Conservation (phyloP, 1,140 invertebrate species). For the Drosophila oshimai region DNA sequence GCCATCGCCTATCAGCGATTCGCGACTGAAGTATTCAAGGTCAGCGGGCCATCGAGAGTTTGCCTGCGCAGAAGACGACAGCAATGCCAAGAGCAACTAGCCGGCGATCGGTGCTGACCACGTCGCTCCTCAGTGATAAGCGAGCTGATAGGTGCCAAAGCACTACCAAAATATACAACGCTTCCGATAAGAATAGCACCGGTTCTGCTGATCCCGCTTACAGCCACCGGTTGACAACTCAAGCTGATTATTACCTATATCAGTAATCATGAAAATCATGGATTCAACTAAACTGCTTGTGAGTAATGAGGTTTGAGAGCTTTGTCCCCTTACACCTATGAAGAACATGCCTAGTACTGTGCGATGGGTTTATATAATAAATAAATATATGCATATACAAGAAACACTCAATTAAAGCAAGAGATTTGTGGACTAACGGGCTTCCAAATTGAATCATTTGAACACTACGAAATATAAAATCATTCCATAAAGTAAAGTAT, state of each 20-base stretch:
- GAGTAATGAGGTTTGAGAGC: no score
- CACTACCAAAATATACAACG: slow-evolving; percentile 3
- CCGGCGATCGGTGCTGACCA: slow-evolving; percentile 16
- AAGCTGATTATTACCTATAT: not conserved
- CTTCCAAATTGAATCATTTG: no score
- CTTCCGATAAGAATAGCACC: slow-evolving; percentile 26
- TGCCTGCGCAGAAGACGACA: slow-evolving; percentile 9
- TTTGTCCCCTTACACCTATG: no score
- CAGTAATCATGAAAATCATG: not conserved
- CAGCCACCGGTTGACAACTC: not conserved
- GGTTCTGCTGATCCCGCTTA: not conserved
- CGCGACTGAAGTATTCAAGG: slow-evolving; percentile 51
- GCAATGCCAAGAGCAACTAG: not conserved
- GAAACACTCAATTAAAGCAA: no score
- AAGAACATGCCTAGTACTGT: no score
- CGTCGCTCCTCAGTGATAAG: slow-evolving; percentile 45
- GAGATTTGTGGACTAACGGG: no score
- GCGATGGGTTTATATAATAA: no score
- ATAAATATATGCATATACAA: no score
- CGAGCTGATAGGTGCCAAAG: slow-evolving; percentile 9
- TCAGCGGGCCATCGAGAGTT: slow-evolving; percentile 48
- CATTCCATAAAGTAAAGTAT: no score
- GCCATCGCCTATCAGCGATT: slow-evolving; percentile 36
- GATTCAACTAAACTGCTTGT: no score
- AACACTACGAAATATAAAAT: no score